Evolutionary conservation across 30 jellyfish, hydroid and myxozoan genomes (phyloP).

Genomic region (Cassiopea andromeda): DNA sequence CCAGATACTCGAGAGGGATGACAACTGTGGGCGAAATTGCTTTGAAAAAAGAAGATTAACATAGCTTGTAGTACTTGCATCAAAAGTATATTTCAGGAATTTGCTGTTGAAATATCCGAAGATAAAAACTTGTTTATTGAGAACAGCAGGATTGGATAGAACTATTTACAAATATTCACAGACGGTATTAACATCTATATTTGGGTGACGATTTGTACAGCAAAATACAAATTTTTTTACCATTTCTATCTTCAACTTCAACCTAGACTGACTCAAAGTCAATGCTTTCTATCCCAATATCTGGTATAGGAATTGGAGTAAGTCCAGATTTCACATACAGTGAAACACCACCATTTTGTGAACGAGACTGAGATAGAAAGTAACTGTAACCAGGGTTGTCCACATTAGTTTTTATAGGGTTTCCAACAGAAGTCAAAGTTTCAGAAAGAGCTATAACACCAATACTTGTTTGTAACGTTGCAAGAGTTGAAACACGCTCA

Average conservation of each 20-base stretch:
- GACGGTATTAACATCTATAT: conserved; percentile 31
- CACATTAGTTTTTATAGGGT: conserved; percentile 42
- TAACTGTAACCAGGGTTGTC: conserved; percentile 61
- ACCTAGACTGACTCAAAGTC: conserved; percentile 67
- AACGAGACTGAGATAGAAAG: conserved; percentile 37
- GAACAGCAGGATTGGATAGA: conserved; percentile 27
- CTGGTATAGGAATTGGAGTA: conserved; percentile 56
- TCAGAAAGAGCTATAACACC: conserved; percentile 48
- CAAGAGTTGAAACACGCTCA: conserved; percentile 42
- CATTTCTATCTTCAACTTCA: conserved; percentile 42
- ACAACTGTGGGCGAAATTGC: conserved; percentile 43
- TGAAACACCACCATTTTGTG: conserved; percentile 77
- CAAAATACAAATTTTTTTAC: conserved; percentile 45
- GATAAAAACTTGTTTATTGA: conserved; percentile 25
- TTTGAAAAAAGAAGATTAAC: conserved; percentile 30
- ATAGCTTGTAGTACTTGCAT: not conserved
- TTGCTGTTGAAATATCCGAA: conserved; percentile 28
- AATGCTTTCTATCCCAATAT: conserved; percentile 23
- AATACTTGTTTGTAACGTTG: conserved; percentile 14
- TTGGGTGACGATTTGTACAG: conserved; percentile 65
- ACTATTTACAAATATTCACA: conserved; percentile 11
- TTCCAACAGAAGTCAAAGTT: conserved; percentile 47
- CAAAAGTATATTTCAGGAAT: conserved; percentile 36
- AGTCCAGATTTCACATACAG: conserved; percentile 58
- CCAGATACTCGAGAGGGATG: conserved; percentile 65